These are phyloP conservation scores for Rana temporaria DNA, from an alignment of 2,113 vertebrate genomes.

Conservation along the genomic window DNA sequence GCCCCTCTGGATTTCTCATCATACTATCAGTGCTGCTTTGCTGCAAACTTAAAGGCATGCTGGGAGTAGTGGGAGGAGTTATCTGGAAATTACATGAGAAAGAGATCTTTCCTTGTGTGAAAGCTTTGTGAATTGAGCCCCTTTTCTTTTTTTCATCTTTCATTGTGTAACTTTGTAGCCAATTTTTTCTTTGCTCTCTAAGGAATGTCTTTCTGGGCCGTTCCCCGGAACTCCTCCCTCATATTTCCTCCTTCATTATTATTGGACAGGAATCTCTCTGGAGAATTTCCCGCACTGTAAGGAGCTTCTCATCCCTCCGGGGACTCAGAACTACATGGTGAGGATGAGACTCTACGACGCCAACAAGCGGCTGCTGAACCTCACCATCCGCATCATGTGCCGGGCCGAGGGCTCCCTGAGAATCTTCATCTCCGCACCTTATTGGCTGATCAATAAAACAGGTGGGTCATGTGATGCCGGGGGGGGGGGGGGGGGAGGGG, in stretches of 20 bases:
- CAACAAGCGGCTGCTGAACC: slow-evolving; percentile 84
- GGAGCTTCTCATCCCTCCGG: slow-evolving; percentile 93
- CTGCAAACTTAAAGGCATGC: no score
- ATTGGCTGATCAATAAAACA: slow-evolving; percentile 97
- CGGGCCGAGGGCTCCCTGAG: slow-evolving; percentile 91
- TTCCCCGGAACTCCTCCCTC: not conserved
- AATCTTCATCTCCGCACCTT: slow-evolving; percentile 91
- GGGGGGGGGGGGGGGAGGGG: no score
- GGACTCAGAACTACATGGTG: slow-evolving; percentile 95
- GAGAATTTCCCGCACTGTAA: slow-evolving; percentile 93
- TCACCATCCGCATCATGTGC: slow-evolving; percentile 92
- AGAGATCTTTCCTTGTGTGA: no score
- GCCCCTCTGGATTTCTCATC: no score
- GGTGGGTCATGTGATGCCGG: slow-evolving; percentile 67
- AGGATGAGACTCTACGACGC: slow-evolving; percentile 90
- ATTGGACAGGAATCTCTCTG: slow-evolving; percentile 80
- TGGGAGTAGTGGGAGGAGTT: no score
- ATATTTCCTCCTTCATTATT: not conserved
- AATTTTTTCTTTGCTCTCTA: not conserved
- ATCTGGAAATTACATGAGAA: no score
- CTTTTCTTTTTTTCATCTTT: no score
- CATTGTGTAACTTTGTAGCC: no score
- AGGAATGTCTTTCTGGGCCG: not conserved
- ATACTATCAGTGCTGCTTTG: no score
- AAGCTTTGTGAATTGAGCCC: no score